Base-by-base conservation (phyloP, 2,113 vertebrate species). In the Anguilla japonica region DNA sequence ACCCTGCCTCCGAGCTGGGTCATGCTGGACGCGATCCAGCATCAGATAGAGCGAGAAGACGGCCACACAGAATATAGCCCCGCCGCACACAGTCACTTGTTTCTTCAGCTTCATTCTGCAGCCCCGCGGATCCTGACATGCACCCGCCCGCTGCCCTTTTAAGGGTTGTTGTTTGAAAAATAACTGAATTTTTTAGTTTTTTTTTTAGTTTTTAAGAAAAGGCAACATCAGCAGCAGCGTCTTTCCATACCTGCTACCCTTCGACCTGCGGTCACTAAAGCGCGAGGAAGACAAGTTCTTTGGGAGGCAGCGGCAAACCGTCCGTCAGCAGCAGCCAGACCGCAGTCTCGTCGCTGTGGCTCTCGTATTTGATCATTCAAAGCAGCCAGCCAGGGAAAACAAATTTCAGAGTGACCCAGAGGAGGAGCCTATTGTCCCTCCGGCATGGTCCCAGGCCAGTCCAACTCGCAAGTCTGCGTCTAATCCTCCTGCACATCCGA, bases 31-130 rank as follows among this genome's bases (percentile, higher is more conserved):
- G 71, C 98, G 95, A 93, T 99, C 98, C 95, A 99, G 93, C 98
- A 99, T 99, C 90, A 99, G 91, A 95, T 99, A 99, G 78, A 99
- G 97, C 0, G 98, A 98, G 94, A 99, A 99, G 83, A 99, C 98
- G 0, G 98, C 98, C 93, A 99, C 98, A 82, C 98, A 99, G 95
- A 99, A 99, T 93, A 98, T 97, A 89, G 97, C 98, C 83, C 97
- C 98, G 41, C 98, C 98, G 4, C 98, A 99, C 85, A 99, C 97
- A 0, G 98, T 99, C 95, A 99, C 97, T 94, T 99, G 98, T 95
- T 99, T 99, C 92, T 98, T 99, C 93, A 99, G 96, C 96, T 99
- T 99, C 98, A 99, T 99, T 79, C 90, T 95, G 89, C 80, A 87
- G 86, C 63, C 29, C n/a, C 0, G 83, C 80, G 60, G 75, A 63